Base-by-base conservation (phyloP, 2,113 vertebrate species). In the Alexandromys fortis region DNA sequence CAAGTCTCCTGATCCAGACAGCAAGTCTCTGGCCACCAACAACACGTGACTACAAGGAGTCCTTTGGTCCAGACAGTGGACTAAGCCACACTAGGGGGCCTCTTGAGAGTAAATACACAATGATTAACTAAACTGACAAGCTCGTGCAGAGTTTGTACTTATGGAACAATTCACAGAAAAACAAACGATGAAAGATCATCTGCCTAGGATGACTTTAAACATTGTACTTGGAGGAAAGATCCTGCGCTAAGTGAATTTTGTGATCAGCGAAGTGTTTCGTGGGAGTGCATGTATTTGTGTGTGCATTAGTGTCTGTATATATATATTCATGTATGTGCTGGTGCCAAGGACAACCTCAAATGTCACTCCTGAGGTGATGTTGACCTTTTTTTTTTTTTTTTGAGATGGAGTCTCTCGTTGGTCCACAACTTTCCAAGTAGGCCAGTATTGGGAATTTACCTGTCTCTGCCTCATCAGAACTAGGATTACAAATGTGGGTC, bases 101-200 rank as follows among this genome's bases (percentile, higher is more conserved):
- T 89, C 82, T 14, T 22, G 72, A 28, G 89, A 90, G 91, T 76
- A 91, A 95, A 73, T 86, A 67, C 93, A 82, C 47, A 85, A 90
- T 97, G 96, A 94, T 96, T 97, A 95, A 96, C 94, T 61, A 78
- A 91, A 94, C 0, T 91, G 86, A 89, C 77, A 42, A 79, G 68
- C 75, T 94, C 82, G 67, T 91, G 49, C 67, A 65, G 81, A 95
- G 73, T 79, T 68, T 61, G n/a, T 47, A 28, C 61, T 72, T 55
- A 86, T 79, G 47, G 67, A 42, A 85, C 55, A 30, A 76, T 79
- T 94, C 77, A 85, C 89, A 92, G 70, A 97, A 92, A 89, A 96
- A 92, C 42, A 95, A 77, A 94, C 86, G 92, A 86, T 42, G 30
- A 67, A 92, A 86, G 45, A 79, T 49, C 82, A 94, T 85, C 73